These are phyloP conservation scores for Apus apus DNA, from an alignment of 2,113 vertebrate genomes.

Conservation along the genomic window DNA sequence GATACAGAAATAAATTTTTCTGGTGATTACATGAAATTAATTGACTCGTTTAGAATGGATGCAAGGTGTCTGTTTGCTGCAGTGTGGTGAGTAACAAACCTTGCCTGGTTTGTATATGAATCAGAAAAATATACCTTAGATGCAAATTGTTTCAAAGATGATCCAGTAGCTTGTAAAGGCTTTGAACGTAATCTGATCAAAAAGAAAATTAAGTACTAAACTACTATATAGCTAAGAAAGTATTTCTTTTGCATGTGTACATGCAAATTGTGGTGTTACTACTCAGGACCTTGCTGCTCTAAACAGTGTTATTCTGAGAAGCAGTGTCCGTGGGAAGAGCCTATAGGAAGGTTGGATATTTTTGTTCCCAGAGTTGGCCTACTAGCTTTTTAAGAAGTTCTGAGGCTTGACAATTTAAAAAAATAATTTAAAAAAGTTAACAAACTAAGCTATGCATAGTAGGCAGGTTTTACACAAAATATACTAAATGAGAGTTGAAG, in stretches of 20 bases:
- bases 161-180: neutral
- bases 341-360: neutral
- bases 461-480: neutral
- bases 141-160: neutral
- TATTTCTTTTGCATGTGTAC: neutral
- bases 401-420: neutral
- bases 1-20: neutral
- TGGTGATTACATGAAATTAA: neutral
- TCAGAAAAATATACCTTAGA: neutral
- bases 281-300: neutral
- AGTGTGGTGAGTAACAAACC: neutral
- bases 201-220: neutral
- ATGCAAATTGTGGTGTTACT: neutral
- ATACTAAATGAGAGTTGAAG: neutral
- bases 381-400: neutral
- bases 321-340: neutral
- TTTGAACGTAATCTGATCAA: neutral
- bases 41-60: neutral
- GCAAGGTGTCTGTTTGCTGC: neutral
- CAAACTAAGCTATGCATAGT: neutral
- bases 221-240: neutral
- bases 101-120: neutral
- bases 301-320: neutral
- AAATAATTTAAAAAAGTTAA: neutral
- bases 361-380: neutral